Evolutionary conservation across 1,140 invertebrate species (phyloP).

Genomic region (Cryptotermes secundus): DNA sequence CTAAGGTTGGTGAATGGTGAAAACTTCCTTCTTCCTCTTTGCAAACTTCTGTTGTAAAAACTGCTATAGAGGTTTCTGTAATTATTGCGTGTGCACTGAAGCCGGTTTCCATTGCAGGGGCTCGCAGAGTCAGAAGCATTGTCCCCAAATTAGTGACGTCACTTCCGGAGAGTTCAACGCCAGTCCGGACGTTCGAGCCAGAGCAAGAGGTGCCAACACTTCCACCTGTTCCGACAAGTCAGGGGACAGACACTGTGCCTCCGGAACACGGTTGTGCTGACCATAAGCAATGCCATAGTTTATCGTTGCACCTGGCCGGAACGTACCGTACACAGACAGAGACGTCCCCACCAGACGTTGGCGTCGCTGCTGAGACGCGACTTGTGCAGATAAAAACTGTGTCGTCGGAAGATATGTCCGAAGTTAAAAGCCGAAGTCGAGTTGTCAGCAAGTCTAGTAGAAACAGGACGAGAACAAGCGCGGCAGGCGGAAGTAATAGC

Average conservation of each 20-base stretch:
- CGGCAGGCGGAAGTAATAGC: not conserved
- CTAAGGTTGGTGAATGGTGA: not conserved
- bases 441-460: not conserved
- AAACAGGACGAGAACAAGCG: not conserved
- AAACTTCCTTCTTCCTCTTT: not conserved
- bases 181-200: no score
- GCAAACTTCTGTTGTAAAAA: not conserved
- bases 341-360: not conserved
- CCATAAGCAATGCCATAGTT: not conserved
- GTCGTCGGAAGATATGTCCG: not conserved
- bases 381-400: not conserved
- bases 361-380: not conserved
- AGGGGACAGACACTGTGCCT: no score
- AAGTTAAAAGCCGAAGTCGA: not conserved
- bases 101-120: no score
- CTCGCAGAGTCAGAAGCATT: not conserved
- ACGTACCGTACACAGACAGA: not conserved
- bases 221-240: no score
- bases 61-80: no score
- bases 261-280: not conserved
- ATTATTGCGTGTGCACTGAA: no score
- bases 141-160: not conserved
- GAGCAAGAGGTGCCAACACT: no score
- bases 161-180: no score
- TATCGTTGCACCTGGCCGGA: not conserved